A percentile compares a stretch with the other conserved stretches of the same genome.
These are phyloP conservation scores for Eupeodes corollae DNA, from an alignment of 1,140 invertebrate genomes.

Conservation along the genomic window DNA sequence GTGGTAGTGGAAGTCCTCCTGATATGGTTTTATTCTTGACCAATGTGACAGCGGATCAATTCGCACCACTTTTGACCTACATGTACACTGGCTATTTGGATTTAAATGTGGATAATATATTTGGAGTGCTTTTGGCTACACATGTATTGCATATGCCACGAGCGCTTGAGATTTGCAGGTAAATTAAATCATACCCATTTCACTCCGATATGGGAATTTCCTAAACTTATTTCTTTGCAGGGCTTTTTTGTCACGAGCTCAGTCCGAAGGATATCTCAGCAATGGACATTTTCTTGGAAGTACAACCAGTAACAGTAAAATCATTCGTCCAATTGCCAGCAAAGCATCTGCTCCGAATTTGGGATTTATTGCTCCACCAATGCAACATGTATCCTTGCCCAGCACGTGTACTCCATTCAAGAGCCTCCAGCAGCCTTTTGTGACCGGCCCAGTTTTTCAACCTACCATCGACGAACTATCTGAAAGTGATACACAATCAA, in stretches of 20 bases:
- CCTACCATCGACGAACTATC: too few relatives aligned
- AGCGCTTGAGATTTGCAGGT: slow-evolving; percentile 54
- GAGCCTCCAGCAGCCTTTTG: neutral
- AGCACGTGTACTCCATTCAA: slow-evolving; percentile 3
- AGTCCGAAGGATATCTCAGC: slow-evolving; percentile 29
- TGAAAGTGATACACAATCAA: too few relatives aligned
- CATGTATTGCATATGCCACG: slow-evolving; percentile 65
- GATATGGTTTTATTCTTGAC: slow-evolving; percentile 42
- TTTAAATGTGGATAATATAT: slow-evolving; percentile 57
- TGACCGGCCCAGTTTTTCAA: too few relatives aligned
- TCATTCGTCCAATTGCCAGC: slow-evolving; percentile 32
- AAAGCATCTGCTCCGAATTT: slow-evolving; percentile 30
- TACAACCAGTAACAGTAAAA: slow-evolving; percentile 11
- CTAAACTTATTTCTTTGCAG: slow-evolving; percentile 9
- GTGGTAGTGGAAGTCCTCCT: slow-evolving; percentile 18
- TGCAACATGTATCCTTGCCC: neutral
- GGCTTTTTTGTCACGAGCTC: slow-evolving; percentile 38
- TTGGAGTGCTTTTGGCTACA: slow-evolving; percentile 58
- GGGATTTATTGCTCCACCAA: slow-evolving; percentile 17
- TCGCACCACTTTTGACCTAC: slow-evolving; percentile 58
- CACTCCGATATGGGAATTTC: neutral
- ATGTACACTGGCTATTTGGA: slow-evolving; percentile 68
- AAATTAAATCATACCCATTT: slow-evolving; percentile 10
- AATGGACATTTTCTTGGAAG: slow-evolving; percentile 7
- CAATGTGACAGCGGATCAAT: slow-evolving; percentile 53